These are phyloP conservation scores for Entelurus aequoreus DNA, from an alignment of 2,113 vertebrate genomes.

Conservation along the genomic window DNA sequence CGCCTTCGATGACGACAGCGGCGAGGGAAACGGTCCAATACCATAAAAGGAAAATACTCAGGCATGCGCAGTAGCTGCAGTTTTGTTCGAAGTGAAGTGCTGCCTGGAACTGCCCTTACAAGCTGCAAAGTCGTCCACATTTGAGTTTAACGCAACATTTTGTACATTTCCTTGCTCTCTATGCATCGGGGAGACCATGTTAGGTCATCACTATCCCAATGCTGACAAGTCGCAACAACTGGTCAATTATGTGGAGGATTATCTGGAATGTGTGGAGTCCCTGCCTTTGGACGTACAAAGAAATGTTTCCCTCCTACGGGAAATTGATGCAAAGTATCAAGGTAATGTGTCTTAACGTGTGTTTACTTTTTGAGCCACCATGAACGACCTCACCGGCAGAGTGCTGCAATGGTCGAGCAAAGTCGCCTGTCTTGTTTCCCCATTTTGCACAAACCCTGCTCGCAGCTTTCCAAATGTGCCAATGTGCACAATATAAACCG, in stretches of 20 bases:
- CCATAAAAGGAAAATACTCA: conserved; percentile 65
- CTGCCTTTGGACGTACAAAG: conserved; percentile 94
- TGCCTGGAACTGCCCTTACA: conserved; percentile 60
- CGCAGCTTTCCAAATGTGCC: neutral
- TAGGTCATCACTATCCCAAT: conserved; percentile 74
- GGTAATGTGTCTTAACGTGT: conserved; percentile 60
- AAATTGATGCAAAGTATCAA: conserved; percentile 93
- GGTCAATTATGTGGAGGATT: conserved; percentile 91
- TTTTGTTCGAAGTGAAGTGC: conserved; percentile 78
- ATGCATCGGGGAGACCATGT: conserved; percentile 73
- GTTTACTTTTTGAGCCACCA: neutral
- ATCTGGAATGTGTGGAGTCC: conserved; percentile 94
- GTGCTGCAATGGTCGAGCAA: conserved; percentile 28
- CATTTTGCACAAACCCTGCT: conserved; percentile 34
- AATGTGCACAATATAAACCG: too few species aligned
- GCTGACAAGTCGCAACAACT: conserved; percentile 83
- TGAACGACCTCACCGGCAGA: too few species aligned
- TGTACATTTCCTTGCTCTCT: conserved; percentile 27
- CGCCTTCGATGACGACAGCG: conserved; percentile 42
- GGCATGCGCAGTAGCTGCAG: conserved; percentile 68
- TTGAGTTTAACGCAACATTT: conserved; percentile 36
- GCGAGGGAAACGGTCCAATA: conserved; percentile 51
- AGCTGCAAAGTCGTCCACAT: conserved; percentile 61
- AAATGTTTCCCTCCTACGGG: conserved; percentile 87
- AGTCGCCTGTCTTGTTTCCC: conserved; percentile 38